Percentiles rank a stretch among this genome's conserved stretches.
Evolutionary conservation across 1,140 invertebrate species (phyloP).

Genomic region (Eulimnadia texana): DNA sequence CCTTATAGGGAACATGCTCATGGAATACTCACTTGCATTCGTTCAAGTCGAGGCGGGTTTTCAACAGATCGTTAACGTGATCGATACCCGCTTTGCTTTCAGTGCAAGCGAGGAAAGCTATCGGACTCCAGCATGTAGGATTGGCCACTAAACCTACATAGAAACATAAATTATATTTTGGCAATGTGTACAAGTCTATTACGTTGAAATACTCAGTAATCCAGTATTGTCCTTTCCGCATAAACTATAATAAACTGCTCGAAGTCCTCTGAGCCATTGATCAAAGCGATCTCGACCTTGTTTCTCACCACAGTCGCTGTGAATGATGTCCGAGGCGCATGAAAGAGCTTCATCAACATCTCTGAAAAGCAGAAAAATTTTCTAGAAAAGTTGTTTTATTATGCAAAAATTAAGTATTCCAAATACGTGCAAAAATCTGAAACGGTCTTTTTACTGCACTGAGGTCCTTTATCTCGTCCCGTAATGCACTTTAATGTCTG

Average conservation of each 20-base stretch:
- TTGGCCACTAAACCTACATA: slow-evolving; percentile 6
- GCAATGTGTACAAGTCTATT: too few species aligned
- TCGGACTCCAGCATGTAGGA: slow-evolving; percentile 19
- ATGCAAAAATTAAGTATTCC: background rate
- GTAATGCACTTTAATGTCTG: slow-evolving; percentile 7
- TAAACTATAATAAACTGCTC: slow-evolving; percentile 16
- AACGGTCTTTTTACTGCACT: slow-evolving; percentile 5
- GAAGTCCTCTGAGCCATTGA: slow-evolving; percentile 16
- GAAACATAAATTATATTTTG: background rate
- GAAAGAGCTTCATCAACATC: slow-evolving; percentile 17
- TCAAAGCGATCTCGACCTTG: slow-evolving; percentile 17
- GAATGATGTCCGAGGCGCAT: slow-evolving; percentile 19
- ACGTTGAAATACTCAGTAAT: background rate
- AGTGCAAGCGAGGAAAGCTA: slow-evolving; percentile 18
- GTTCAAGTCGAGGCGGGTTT: slow-evolving; percentile 16
- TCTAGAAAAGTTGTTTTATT: background rate
- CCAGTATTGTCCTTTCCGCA: slow-evolving; percentile 8
- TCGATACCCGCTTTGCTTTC: slow-evolving; percentile 17
- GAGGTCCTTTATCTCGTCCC: background rate
- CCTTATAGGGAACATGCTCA: background rate
- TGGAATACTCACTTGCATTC: slow-evolving; percentile 20
- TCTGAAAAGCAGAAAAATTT: background rate
- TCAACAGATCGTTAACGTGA: slow-evolving; percentile 20
- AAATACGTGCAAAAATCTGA: slow-evolving; percentile 11
- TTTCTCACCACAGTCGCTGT: slow-evolving; percentile 11